Evolutionary conservation across 2,797 vertebrate genomes (phyloP).

Genomic region (Psittacula derbiana): DNA sequence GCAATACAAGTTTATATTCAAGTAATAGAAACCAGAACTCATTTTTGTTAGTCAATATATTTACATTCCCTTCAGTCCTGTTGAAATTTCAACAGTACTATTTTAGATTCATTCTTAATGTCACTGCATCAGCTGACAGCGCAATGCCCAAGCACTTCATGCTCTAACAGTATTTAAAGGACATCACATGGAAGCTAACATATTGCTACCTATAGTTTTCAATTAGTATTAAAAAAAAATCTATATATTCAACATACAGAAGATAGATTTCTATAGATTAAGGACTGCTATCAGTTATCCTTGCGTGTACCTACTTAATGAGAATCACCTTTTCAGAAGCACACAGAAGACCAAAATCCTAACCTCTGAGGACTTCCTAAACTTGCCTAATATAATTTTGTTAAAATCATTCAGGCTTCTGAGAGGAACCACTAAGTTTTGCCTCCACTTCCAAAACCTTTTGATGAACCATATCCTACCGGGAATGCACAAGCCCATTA

Average conservation of each 20-base stretch:
- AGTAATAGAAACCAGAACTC: neutral
- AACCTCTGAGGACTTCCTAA: neutral
- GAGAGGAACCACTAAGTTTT: neutral
- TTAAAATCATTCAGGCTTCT: neutral
- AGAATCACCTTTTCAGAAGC: neutral
- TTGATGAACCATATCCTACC: neutral
- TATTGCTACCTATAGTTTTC: neutral
- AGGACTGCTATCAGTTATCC: neutral
- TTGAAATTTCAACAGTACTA: neutral
- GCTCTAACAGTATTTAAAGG: neutral
- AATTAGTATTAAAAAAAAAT: neutral
- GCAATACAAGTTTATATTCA: neutral
- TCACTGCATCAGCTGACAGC: neutral
- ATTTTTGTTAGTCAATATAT: neutral
- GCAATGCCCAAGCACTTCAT: neutral
- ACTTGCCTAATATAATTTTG: neutral
- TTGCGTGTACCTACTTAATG: neutral
- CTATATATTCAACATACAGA: neutral
- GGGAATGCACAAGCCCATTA: neutral
- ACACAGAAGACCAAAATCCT: neutral
- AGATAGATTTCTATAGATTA: neutral
- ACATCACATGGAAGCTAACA: neutral
- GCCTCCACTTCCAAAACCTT: neutral
- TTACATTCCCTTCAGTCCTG: neutral
- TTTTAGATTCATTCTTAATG: neutral